Conservation (phyloP, 2,888 invertebrate species). For the Lithophane semibrunnea region DNA sequence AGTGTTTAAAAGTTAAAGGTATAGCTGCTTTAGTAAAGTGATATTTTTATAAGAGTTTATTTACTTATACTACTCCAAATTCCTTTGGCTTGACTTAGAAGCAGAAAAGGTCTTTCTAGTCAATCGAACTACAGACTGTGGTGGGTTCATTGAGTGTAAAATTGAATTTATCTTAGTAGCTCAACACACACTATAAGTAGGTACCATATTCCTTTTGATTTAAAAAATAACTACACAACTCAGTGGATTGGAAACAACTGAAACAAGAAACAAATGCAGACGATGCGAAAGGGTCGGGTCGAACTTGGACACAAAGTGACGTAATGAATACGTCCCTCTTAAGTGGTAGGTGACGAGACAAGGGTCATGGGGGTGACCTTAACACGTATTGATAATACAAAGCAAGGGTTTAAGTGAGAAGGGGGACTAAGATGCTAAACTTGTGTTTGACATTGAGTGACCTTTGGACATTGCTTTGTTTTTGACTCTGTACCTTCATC, state of each 20-base stretch:
- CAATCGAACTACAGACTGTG: background rate
- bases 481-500: constrained; percentile 40
- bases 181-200: background rate
- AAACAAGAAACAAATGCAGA: constrained; percentile 55
- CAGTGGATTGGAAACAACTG: constrained; percentile 45
- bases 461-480: constrained; percentile 48
- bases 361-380: constrained; percentile 64
- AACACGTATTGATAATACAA: constrained; percentile 65
- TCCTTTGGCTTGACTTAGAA: background rate
- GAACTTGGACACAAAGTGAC: constrained; percentile 58
- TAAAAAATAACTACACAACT: constrained; percentile 34
- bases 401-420: constrained; percentile 56
- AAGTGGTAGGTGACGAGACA: constrained; percentile 66
- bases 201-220: constrained; percentile 12
- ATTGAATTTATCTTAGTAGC: constrained; percentile 13
- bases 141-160: constrained; percentile 7
- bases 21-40: background rate
- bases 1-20: background rate
- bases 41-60: background rate
- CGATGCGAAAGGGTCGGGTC: constrained; percentile 58
- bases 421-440: constrained; percentile 43
- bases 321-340: constrained; percentile 66
- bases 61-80: background rate
- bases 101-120: background rate
- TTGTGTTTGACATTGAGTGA: constrained; percentile 63